Evolutionary conservation across 2,797 vertebrate species (phyloP).

Genomic region (Coregonus suidteri): DNA sequence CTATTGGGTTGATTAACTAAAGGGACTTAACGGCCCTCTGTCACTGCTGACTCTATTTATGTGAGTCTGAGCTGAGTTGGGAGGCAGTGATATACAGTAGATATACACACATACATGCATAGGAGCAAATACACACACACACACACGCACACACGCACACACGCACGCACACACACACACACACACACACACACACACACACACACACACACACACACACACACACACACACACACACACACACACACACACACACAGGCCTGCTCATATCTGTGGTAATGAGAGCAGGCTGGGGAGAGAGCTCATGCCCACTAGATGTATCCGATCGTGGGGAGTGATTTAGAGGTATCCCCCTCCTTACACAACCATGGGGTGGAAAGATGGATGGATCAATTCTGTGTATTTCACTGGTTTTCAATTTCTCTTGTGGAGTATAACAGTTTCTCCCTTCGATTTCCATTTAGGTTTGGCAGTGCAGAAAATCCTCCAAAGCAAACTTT

Average conservation of each 20-base stretch:
- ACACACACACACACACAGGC: not conserved
- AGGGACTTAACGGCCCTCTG: conserved; percentile 21
- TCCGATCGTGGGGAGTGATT: not conserved
- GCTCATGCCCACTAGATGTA: not conserved
- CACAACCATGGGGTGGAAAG: not conserved
- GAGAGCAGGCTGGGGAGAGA: not conserved
- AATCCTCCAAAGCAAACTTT: no score
- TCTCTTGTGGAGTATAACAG: not conserved
- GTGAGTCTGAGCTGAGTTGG: conserved; percentile 13
- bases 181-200: conserved; percentile 3
- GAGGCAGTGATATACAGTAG: not conserved
- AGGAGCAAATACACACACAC: not conserved
- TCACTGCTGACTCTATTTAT: conserved; percentile 12
- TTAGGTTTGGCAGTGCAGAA: not conserved
- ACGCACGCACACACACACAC: not conserved
- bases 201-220: not conserved
- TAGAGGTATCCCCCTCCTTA: not conserved
- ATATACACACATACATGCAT: conserved; percentile 13
- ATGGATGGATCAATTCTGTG: not conserved
- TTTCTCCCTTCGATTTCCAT: not conserved
- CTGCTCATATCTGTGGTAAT: not conserved
- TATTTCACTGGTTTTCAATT: not conserved
- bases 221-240: not conserved
- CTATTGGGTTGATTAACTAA: conserved; percentile 46
- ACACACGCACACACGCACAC: not conserved